Conservation (phyloP, 2,888 invertebrate genomes). For the Cerastis leucographa region DNA sequence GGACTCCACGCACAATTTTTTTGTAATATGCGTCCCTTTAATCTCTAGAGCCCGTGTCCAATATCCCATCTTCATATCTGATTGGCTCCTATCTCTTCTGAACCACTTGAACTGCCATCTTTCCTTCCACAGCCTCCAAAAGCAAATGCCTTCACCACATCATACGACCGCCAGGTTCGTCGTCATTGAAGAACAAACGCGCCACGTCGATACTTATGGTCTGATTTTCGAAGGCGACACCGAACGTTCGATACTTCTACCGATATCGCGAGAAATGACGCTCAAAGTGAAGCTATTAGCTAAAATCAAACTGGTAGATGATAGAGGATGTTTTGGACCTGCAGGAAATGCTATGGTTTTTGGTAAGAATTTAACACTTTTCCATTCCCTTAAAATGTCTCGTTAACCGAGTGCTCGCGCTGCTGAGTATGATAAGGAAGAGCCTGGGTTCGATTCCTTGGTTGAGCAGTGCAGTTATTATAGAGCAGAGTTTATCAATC, state of each 20-base stretch:
- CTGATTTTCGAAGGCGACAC: constrained; percentile 76
- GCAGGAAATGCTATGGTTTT: constrained; percentile 84
- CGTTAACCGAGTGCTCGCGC: background rate
- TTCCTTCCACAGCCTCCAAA: constrained; percentile 78
- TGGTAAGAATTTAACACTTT: constrained; percentile 68
- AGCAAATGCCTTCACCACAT: constrained; percentile 74
- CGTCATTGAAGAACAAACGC: background rate
- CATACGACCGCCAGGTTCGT: accelerated
- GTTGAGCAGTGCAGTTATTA: background rate
- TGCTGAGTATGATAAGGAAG: background rate
- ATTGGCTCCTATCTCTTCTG: background rate
- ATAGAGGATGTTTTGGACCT: constrained; percentile 82
- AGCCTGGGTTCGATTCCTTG: background rate
- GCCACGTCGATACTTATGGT: constrained; percentile 73
- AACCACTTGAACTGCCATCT: background rate
- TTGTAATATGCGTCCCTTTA: too few species aligned
- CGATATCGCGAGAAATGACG: background rate
- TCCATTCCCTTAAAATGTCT: background rate
- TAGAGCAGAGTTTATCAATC: too few species aligned
- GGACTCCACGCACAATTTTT: too few species aligned
- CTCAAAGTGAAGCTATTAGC: constrained; percentile 78
- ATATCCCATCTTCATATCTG: background rate
- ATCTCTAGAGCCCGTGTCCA: too few species aligned
- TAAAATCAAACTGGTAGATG: constrained; percentile 82
- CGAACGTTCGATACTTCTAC: constrained; percentile 76